Conservation (phyloP, 2,113 vertebrate genomes). For the Carassius gibelio region DNA sequence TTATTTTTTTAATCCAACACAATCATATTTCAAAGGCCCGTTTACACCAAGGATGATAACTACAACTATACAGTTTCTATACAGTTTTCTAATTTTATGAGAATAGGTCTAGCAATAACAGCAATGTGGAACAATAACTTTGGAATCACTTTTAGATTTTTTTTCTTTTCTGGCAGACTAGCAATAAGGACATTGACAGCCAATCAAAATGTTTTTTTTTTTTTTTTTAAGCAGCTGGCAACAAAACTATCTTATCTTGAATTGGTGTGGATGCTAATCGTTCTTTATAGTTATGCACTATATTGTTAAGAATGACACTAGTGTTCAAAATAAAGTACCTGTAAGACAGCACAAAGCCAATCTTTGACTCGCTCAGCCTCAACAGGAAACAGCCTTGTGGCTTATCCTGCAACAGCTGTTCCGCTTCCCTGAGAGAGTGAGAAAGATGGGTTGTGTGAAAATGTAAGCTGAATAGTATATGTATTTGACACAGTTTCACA, state of each 20-base stretch:
- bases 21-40: not conserved
- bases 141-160: not conserved
- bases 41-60: not conserved
- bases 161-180: not conserved
- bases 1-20: not conserved
- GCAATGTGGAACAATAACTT: not conserved
- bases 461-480: not conserved
- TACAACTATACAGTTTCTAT: too few species aligned
- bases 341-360: constrained; percentile 71
- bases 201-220: not conserved
- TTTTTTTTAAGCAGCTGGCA: too few species aligned
- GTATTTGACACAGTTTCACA: constrained; percentile 4
- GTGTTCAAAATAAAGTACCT: constrained; percentile 55
- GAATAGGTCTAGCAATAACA: not conserved
- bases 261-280: not conserved
- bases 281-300: too few species aligned
- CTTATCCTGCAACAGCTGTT: constrained; percentile 65
- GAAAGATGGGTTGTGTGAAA: not conserved
- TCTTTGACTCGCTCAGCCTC: constrained; percentile 69
- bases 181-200: not conserved
- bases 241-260: not conserved
- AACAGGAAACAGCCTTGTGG: constrained; percentile 66
- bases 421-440: constrained; percentile 63
- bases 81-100: too few species aligned
- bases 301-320: too few species aligned